Percentiles rank a stretch among this genome's conserved stretches.
These are phyloP conservation scores for Ictalurus furcatus DNA, from an alignment of 2,113 vertebrate genomes.

Conservation along the genomic window DNA sequence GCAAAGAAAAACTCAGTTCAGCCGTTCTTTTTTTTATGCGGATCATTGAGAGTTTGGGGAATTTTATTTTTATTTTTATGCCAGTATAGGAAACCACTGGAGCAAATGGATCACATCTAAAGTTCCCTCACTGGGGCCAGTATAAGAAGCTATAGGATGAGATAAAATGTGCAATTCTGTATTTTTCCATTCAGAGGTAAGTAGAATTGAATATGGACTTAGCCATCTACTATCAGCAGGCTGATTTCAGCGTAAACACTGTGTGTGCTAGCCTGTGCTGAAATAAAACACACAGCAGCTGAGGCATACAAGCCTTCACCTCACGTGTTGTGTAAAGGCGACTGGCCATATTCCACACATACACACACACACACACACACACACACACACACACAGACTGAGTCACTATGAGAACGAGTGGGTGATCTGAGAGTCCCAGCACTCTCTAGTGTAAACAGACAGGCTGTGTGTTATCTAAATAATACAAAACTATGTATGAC, in stretches of 20 bases:
- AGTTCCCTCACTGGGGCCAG: background rate
- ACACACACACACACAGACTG: slow-evolving; percentile 19
- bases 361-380: slow-evolving; percentile 5
- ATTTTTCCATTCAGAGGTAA: background rate
- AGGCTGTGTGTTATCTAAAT: background rate
- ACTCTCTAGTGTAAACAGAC: slow-evolving; percentile 1
- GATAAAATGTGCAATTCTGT: background rate
- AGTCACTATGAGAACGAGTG: slow-evolving; percentile 8
- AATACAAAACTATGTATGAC: background rate
- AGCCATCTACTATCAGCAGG: slow-evolving; percentile 3
- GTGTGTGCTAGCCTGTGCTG: slow-evolving; percentile 37
- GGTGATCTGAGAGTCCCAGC: slow-evolving; percentile 7
- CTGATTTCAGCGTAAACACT: slow-evolving; percentile 56
- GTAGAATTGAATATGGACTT: background rate
- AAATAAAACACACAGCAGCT: slow-evolving; percentile 42
- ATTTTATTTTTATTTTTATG: background rate
- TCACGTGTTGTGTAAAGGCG: background rate
- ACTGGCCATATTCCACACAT: background rate
- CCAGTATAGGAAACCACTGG: background rate
- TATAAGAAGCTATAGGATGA: background rate
- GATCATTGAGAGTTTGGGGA: background rate
- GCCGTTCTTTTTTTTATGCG: background rate
- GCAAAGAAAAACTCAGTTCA: no score
- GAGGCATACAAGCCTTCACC: slow-evolving; percentile 21
- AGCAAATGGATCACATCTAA: background rate